phyloP scores from a whole-genome alignment of 2,797 vertebrate genomes.

The Rhinatrema bivittatum region DNA sequence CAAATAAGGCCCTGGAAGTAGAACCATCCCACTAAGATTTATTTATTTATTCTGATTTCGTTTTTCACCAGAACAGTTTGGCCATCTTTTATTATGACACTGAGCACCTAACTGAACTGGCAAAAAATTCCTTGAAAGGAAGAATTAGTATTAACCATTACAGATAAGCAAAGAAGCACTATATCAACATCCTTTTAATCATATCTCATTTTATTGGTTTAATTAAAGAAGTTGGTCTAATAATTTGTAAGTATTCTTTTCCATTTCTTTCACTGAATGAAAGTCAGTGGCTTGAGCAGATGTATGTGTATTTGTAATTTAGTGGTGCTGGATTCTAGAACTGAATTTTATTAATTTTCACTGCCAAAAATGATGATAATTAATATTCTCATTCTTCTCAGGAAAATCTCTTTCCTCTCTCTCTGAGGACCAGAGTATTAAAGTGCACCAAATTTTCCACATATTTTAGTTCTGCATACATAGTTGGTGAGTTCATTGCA shows the following conservation, averaged over 20 bases:
- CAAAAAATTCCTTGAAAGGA: too few species aligned
- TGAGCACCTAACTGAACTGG: background rate
- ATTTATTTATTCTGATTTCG: too few species aligned
- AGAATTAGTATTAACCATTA: background rate
- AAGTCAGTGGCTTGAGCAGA: background rate
- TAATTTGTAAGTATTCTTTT: background rate
- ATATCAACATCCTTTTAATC: background rate
- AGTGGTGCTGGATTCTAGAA: background rate
- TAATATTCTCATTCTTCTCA: background rate
- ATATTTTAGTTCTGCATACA: too few species aligned
- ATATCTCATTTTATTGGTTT: conserved; percentile 5
- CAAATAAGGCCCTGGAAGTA: too few species aligned
- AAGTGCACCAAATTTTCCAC: too few species aligned
- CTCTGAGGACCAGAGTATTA: too few species aligned
- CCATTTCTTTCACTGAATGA: background rate
- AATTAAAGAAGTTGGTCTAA: background rate
- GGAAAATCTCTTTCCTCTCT: too few species aligned
- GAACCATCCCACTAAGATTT: too few species aligned
- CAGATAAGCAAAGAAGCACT: background rate
- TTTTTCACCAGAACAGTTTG: background rate
- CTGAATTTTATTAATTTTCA: background rate
- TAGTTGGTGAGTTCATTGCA: too few species aligned
- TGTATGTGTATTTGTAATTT: background rate
- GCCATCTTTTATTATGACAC: too few species aligned
- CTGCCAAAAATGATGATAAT: background rate